Evolutionary conservation across 1,140 invertebrate species (phyloP).

Genomic region (Geopemphigus sp.): DNA sequence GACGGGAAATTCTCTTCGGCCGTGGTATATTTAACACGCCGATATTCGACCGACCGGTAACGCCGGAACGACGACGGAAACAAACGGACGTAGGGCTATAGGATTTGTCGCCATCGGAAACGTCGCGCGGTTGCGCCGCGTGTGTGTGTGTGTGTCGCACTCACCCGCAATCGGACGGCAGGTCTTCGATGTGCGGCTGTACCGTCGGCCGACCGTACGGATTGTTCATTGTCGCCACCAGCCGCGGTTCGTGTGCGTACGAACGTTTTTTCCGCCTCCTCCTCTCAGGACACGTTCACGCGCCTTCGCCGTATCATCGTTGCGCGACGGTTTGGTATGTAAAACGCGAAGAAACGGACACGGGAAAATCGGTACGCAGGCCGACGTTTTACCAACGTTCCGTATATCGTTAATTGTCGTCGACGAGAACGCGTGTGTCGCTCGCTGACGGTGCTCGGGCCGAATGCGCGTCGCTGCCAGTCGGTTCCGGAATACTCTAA

Average conservation of each 20-base stretch:
- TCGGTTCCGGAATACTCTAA: background rate
- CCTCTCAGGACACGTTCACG: no score
- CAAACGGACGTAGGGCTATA: no score
- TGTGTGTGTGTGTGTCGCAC: conserved; percentile 4
- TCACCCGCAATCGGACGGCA: conserved; percentile 44
- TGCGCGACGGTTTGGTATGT: background rate
- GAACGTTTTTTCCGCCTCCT: no score
- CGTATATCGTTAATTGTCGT: background rate
- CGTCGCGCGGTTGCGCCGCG: no score
- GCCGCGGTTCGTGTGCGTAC: no score
- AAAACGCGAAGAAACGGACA: background rate
- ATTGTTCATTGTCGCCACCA: background rate
- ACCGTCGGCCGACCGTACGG: conserved; percentile 32
- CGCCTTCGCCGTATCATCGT: background rate
- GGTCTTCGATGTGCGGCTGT: conserved; percentile 40
- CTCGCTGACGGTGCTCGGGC: background rate
- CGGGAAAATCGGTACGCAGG: background rate
- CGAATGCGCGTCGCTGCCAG: conserved; percentile 22
- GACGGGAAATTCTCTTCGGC: no score
- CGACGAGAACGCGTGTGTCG: background rate
- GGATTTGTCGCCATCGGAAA: no score
- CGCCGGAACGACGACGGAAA: no score
- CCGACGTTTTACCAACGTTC: background rate
- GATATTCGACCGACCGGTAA: no score
- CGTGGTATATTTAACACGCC: no score